Base-by-base conservation (phyloP, 23 tunicate genomes). In the Botrylloides violaceus region DNA sequence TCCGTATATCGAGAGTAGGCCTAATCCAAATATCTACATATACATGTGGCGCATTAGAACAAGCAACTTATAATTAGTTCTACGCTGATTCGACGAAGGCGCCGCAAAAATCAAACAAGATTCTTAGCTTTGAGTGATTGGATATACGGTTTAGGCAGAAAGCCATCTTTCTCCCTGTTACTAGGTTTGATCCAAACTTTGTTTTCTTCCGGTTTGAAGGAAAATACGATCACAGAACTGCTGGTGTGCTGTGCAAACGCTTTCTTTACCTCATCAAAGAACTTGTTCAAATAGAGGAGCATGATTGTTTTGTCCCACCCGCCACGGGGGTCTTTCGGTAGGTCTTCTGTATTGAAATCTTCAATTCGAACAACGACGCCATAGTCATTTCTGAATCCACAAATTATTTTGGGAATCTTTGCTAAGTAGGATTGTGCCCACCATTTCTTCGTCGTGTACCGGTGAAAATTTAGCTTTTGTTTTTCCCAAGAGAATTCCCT, bases 381-480 rank as follows among this genome's bases (percentile, higher is more conserved):
- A 47, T 81, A 28, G 77, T 88, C 96, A 65, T 88, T 71, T 23
- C 96, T 71, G 49, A 88, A 88, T 9, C 96, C 96, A 53, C 96
- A 88, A 6, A 65, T 88, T 3, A 88, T 88, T 49, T 49, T 78
- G 3, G 96, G 96, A 22, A 88, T 53, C n/a, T 87, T 87, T 5
- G 77, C 80, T 47, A 88, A 57, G 59, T 48, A 82, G 2, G 96
- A 88, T 72, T 88, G 96, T 18, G 88, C 87, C 96, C 96, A 88
- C 96, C 96, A 88, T 34, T 88, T 88, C 58, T 64, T 34, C 5
- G 84, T 77, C 77, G 81, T 88, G 56, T 37, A 88, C 34, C 82
- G 65, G 39, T 82, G 84, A 43, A 88, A 88, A 56, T 88, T 88
- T 25, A 76, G 79, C 72, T 82, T 83, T 33, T 88, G 96, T 48